Evolutionary conservation across 1,140 invertebrate genomes (phyloP), one percentile per base, ranked within the genome.

Genomic region (Penaeus chinensis): DNA sequence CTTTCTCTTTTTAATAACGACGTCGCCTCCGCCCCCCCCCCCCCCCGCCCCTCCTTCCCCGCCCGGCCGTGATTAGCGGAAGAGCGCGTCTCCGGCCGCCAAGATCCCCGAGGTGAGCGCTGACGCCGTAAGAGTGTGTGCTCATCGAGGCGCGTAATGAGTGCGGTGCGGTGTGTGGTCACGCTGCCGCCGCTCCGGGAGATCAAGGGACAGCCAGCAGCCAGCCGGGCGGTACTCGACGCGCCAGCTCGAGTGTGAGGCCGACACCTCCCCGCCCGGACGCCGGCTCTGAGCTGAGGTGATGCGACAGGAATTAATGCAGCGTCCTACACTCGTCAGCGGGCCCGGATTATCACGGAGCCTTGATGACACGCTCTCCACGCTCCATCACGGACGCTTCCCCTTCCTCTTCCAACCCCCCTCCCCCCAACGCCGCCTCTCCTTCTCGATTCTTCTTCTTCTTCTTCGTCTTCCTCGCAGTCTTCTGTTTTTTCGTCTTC

Each of bases 251-350:
- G 54, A 54, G 54, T 54, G 54, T 54, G 54, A 54, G 42, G 84
- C 69, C 85, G 79, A 76, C 84, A 80, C 84, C 77, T 80, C 78
- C 54, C 60, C 85, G 24, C 79, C 65, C 80, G 69, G 85, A 20
- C 80, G 69, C 54, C 63, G 85, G 77, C 79, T 87, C 85, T 87
- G 85, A 87, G 85, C 85, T 82, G 85, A 87, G 85, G 69, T 87
- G 85, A 87, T 87, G 85, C 85, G 85, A 87, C 85, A 87, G 85
- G 85, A 87, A 87, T 87, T 87, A 87, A 87, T 87, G 85, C 85
- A 87, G 85, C 85, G 85, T 87, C 85, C 85, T 87, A 42, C 78
- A 87, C 79, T 87, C 85, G 85, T 87, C 85, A 87, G 69, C 69
- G 79, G 47, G 85, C 69, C 74, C 54, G 85, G 85, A 87, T 87